phyloP scores from a whole-genome alignment of 2,888 invertebrate genomes.

The Macaria notata region DNA sequence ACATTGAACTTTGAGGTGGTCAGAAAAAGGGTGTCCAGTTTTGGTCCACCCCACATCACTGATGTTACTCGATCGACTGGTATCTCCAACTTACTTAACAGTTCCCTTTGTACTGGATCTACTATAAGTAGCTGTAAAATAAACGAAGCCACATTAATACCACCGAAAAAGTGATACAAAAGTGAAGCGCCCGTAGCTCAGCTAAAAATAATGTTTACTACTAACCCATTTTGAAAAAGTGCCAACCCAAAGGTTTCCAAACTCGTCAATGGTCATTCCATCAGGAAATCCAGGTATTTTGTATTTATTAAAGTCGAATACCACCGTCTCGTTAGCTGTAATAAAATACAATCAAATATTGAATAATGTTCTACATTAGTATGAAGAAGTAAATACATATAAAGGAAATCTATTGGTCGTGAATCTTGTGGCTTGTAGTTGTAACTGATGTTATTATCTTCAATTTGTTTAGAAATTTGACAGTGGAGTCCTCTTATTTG shows the following conservation, averaged over 20 bases:
- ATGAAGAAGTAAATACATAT: too few species aligned
- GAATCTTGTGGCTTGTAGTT: too few species aligned
- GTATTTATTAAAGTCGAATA: constrained; percentile 20
- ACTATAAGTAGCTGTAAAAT: constrained; percentile 8
- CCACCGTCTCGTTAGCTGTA: constrained; percentile 15
- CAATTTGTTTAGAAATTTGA: too few species aligned
- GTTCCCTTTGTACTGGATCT: not conserved
- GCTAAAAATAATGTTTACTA: too few species aligned
- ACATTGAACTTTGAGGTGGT: constrained; percentile 2
- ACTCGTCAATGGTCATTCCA: constrained; percentile 86
- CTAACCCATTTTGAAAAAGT: constrained; percentile 68
- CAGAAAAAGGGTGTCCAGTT: constrained; percentile 9
- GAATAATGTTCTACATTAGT: not conserved
- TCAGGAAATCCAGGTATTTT: constrained; percentile 63
- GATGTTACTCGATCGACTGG: constrained; percentile 21
- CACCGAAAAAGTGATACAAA: too few species aligned
- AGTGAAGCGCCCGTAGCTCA: too few species aligned
- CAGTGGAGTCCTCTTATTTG: too few species aligned
- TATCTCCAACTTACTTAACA: constrained; percentile 7
- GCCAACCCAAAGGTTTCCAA: constrained; percentile 86
- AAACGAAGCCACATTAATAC: not conserved
- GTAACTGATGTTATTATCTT: too few species aligned
- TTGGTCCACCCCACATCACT: constrained; percentile 14
- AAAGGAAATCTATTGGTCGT: too few species aligned
- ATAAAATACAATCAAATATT: not conserved